Evolutionary conservation across 2,888 invertebrate genomes (phyloP).

Genomic region (Drosophila hamatofila): DNA sequence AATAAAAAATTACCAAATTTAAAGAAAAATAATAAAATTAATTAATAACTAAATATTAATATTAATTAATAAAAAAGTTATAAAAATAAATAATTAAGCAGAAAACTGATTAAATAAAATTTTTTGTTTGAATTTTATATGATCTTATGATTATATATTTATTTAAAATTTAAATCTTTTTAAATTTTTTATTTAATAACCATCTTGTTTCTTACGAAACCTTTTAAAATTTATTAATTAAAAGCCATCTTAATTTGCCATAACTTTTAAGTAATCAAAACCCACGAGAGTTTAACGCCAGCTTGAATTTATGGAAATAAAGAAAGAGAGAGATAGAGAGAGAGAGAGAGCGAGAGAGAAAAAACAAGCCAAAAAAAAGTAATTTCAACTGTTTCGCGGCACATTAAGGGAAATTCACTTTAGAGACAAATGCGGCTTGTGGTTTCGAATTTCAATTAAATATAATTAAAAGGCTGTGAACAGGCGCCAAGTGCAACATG

Average conservation of each 20-base stretch:
- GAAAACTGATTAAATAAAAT: too few relatives aligned
- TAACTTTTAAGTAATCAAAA: neutral
- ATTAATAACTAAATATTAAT: too few relatives aligned
- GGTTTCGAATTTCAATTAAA: conserved; percentile 72
- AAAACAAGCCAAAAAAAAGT: neutral
- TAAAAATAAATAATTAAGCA: too few relatives aligned
- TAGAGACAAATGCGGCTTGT: conserved; percentile 25
- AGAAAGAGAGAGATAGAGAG: neutral
- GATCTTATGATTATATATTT: too few relatives aligned
- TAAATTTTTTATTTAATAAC: too few relatives aligned
- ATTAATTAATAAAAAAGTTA: too few relatives aligned
- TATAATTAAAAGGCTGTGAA: conserved; percentile 64
- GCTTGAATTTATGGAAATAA: conserved; percentile 1
- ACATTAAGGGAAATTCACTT: conserved; percentile 35
- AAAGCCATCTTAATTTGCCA: neutral
- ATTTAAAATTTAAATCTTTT: too few relatives aligned
- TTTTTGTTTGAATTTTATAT: too few relatives aligned
- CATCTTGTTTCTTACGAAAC: too few relatives aligned
- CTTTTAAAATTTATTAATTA: neutral
- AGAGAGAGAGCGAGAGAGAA: neutral
- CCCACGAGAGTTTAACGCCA: neutral
- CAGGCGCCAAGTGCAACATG: conserved; percentile 70
- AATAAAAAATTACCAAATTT: too few relatives aligned
- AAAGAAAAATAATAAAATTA: too few relatives aligned
- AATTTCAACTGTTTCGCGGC: conserved; percentile 21